phyloP scores from a whole-genome alignment of 2,113 vertebrate genomes.

The Engraulis encrasicolus region DNA sequence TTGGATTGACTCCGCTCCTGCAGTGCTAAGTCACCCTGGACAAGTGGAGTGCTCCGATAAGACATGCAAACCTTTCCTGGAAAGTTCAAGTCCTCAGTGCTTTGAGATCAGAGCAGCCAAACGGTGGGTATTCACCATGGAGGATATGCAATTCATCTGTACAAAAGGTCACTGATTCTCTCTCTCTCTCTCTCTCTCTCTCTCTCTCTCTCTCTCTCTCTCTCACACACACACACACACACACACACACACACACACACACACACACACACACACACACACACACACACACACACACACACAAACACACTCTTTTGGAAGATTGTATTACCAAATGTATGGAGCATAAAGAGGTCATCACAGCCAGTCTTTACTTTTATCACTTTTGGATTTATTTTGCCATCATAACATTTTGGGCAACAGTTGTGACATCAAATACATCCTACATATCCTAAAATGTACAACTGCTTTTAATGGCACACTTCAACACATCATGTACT shows the following conservation, averaged over 20 bases:
- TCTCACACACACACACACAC: too few relatives aligned
- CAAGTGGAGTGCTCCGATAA: neutral
- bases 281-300: neutral
- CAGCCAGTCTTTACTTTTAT: neutral
- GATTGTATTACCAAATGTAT: too few relatives aligned
- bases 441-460: conserved; percentile 42
- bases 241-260: neutral
- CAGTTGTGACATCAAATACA: conserved; percentile 43
- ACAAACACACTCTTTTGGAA: conserved; percentile 1
- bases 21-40: neutral
- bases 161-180: conserved; percentile 40
- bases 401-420: conserved; percentile 38
- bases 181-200: neutral
- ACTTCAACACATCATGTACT: neutral
- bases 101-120: conserved; percentile 38
- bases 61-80: conserved; percentile 15
- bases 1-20: neutral
- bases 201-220: too few relatives aligned
- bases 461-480: conserved; percentile 42
- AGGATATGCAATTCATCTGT: conserved; percentile 31
- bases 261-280: neutral
- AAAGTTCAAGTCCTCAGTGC: conserved; percentile 44
- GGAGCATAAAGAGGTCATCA: neutral
- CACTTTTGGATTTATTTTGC: conserved; percentile 29
- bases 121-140: conserved; percentile 22